phyloP scores from a whole-genome alignment of 1,140 invertebrate species.

The Aphis gossypii region DNA sequence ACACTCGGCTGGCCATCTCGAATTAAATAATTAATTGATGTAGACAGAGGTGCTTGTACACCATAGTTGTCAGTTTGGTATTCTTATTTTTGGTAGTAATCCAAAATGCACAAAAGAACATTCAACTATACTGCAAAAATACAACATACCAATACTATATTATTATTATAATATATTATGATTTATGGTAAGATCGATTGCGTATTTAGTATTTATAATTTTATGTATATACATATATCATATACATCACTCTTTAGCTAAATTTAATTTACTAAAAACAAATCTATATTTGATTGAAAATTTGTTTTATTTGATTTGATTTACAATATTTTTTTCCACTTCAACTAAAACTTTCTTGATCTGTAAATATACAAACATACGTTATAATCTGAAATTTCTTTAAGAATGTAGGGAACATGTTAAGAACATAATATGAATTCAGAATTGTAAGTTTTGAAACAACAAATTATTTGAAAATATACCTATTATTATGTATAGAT shows the following conservation, averaged over 20 bases:
- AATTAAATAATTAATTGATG: neutral
- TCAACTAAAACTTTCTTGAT: too few relatives aligned
- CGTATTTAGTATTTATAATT: neutral
- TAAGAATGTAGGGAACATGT: neutral
- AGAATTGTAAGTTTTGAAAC: neutral
- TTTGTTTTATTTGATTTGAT: neutral
- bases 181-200: neutral
- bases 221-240: neutral
- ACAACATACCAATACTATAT: neutral
- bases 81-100: constrained; percentile 6
- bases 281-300: neutral
- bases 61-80: neutral
- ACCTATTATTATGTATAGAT: neutral
- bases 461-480: neutral
- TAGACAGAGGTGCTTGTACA: neutral
- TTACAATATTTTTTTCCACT: neutral
- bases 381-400: too few relatives aligned
- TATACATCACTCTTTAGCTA: neutral
- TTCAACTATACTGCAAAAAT: neutral
- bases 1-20: neutral
- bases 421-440: neutral
- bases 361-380: too few relatives aligned
- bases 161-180: neutral
- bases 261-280: neutral
- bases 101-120: neutral